Evolutionary conservation across 1,140 invertebrate species (phyloP), one percentile per base, ranked within the genome.

Genomic region (Dinothrombium tinctorium): DNA sequence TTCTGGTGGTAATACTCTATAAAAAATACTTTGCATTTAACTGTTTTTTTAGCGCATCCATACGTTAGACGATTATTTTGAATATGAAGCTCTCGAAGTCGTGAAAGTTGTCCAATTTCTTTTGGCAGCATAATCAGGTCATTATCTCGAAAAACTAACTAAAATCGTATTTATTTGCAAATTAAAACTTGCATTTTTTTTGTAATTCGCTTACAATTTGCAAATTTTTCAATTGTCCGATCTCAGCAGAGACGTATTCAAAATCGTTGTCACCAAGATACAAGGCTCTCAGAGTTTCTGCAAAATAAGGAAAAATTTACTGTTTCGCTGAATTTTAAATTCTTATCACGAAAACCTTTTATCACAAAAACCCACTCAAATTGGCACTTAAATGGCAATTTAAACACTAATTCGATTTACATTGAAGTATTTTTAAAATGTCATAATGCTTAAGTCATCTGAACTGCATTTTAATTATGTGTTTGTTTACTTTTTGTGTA

Each of bases 251-350:
- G 29, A 98, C 52, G 50, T 69, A 71, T 61, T 95, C 87, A 64
- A 98, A 95, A 56, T 96, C 90, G 67, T 98, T 98, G 57, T 98
- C 90, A n/a, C 82, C 83, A 52, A 96, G 63, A 56, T 96, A 98
- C 9, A 98, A 61, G 7, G 87, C 90, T 50, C 90, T 65, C 17
- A 98, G 59, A 4, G 83, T 90, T 65, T 89, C 83, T 86, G 55
- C 43, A 69, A 67, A 46, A 28, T 51, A 51, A 53, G 52, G 50
- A 33, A 49, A 44, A 42, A 45, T 48, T 29, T 36, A 37, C 45
- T 42, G 44, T 31, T 40, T 47, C 22, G 42, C 37, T 15, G 0
- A 33, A 21, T 21, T 40, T 39, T 49, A 36, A 45, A 14, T n/a
- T n/a, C n/a, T n/a, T n/a, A n/a, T n/a, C n/a, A n/a, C n/a, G n/a